Conservation (phyloP, 2,888 invertebrate genomes). For the Netelia inedita region DNA sequence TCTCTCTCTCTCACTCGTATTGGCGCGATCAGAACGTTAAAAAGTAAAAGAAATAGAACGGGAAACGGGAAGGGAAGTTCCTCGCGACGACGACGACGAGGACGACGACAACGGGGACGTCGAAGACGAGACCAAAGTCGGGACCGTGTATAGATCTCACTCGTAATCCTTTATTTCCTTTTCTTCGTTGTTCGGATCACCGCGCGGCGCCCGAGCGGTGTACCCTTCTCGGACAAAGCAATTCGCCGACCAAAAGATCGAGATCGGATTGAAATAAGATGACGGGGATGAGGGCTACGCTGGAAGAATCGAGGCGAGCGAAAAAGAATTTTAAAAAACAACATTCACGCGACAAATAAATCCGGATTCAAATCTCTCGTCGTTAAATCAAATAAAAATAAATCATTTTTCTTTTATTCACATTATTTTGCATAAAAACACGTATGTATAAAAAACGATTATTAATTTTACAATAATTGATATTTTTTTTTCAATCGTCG, state of each 20-base stretch:
- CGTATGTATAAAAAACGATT: no score
- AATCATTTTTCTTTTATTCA: no score
- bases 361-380: conserved; percentile 12
- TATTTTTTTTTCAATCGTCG: no score
- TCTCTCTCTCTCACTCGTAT: conserved; percentile 3
- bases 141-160: conserved; percentile 59
- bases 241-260: conserved; percentile 64
- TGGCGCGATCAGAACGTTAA: conserved; percentile 38
- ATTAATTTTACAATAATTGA: no score
- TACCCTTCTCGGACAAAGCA: conserved; percentile 59
- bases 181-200: conserved; percentile 11
- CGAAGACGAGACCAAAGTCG: conserved; percentile 31
- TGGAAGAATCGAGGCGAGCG: conserved; percentile 50
- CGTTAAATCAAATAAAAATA: no score
- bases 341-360: conserved; percentile 42
- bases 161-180: conserved; percentile 49
- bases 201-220: conserved; percentile 32
- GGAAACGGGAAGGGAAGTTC: conserved; percentile 29
- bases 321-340: conserved; percentile 18
- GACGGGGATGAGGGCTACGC: conserved; percentile 26
- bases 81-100: conserved; percentile 19
- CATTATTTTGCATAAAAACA: no score
- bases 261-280: conserved; percentile 66
- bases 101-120: conserved; percentile 10
- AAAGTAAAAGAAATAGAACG: conserved; percentile 12